Base-by-base conservation (phyloP, 2,113 vertebrate genomes). In the Gobio gobio region DNA sequence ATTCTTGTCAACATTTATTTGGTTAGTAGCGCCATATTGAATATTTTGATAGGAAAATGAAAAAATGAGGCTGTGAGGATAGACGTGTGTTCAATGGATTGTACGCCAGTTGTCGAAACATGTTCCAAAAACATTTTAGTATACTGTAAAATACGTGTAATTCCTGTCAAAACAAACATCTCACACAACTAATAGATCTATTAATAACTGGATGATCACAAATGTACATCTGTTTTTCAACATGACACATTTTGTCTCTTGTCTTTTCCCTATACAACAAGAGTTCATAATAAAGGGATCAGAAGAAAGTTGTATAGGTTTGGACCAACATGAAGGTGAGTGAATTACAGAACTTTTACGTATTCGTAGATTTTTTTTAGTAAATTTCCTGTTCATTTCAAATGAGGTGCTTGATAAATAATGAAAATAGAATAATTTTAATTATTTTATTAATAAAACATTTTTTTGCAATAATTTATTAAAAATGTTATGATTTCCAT, bases 381-480 rank as follows among this genome's bases (percentile, higher is more conserved):
- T 61, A 1, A 2, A 43, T 13, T 43, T n/a, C 36, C 36, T 10
- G 33, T 43, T n/a, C 3, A 76, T 33, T 33, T 33, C 51, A 58
- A 78, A 78, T 22, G 10, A 26, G 16, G n/a, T n/a, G 12, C 59
- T 47, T 26, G 45, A 58, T 1, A 16, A 83, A 74, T 56, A 59
- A 89, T 20, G 12, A 74, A 83, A 78, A 78, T 45, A 77, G 36
- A 6, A 78, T 78, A 43, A 61, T 92, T 94, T 92, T 89, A 86
- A 90, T 86, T 91, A 93, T 96, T 96, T 96, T 96, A 96, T 96
- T 97, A 94, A 94, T 96, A 96, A 97, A 96, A 95, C 83, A 92
- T 95, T 96, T 87, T 89, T 87, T 95, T 95, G 94, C 95, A 95
- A 97, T 94, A 95, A 94, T 96, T 95, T 96, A 95, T 96, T 96